Evolutionary conservation across 1,140 invertebrate genomes (phyloP).

Genomic region (Hetaerina americana): DNA sequence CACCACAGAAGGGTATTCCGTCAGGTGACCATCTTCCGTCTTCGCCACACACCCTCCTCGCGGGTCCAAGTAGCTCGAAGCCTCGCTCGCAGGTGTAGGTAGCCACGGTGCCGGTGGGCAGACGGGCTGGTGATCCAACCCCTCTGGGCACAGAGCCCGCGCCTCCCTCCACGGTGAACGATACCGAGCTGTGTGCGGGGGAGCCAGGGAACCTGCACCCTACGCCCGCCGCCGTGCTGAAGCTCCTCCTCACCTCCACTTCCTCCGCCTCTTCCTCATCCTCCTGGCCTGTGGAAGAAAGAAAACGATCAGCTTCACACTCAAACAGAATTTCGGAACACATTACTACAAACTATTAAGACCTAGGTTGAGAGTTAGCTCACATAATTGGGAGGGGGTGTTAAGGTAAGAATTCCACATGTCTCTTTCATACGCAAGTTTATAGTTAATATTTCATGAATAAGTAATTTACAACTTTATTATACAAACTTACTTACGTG

Average conservation of each 20-base stretch:
- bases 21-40: slow-evolving; percentile 77
- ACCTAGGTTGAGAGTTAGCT: too few relatives aligned
- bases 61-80: slow-evolving; percentile 79
- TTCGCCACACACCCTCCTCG: slow-evolving; percentile 55
- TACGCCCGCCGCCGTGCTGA: too few relatives aligned
- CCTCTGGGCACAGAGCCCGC: background rate
- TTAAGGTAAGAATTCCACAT: too few relatives aligned
- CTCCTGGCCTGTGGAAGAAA: background rate
- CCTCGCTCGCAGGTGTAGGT: slow-evolving; percentile 80
- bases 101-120: slow-evolving; percentile 55
- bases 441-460: too few relatives aligned
- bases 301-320: too few relatives aligned
- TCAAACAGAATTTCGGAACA: too few relatives aligned
- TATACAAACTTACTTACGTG: too few relatives aligned
- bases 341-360: too few relatives aligned
- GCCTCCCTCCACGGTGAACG: slow-evolving; percentile 53
- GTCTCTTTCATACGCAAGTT: too few relatives aligned
- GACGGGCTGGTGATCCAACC: background rate
- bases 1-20: slow-evolving; percentile 88
- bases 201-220: slow-evolving; percentile 81
- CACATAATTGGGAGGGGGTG: too few relatives aligned
- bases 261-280: background rate
- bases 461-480: too few relatives aligned
- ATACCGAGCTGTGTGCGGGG: slow-evolving; percentile 70
- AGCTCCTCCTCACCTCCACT: background rate